Evolutionary conservation across 2,113 vertebrate genomes (phyloP).

Genomic region (Engystomops pustulosus): DNA sequence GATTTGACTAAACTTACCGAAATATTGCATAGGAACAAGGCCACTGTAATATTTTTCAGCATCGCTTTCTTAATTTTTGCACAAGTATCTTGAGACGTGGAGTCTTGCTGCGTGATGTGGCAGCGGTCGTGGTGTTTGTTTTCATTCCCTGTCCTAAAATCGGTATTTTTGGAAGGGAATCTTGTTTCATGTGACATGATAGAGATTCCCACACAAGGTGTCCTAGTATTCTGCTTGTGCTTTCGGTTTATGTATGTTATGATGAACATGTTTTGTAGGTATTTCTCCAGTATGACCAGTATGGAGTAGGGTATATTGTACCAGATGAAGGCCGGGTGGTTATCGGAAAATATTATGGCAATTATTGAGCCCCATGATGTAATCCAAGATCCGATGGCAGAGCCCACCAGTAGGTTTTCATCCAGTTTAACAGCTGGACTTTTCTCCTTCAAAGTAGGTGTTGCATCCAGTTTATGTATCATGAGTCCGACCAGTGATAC

Average conservation of each 20-base stretch:
- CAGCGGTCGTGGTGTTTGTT: conserved; percentile 32
- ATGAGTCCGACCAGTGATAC: conserved; percentile 70
- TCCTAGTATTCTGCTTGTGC: conserved; percentile 58
- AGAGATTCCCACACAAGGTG: conserved; percentile 67
- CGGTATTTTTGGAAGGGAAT: conserved; percentile 63
- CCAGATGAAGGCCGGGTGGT: conserved; percentile 71
- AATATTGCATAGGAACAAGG: conserved; percentile 79
- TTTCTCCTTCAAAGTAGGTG: conserved; percentile 69
- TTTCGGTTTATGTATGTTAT: conserved; percentile 77
- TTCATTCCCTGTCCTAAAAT: conserved; percentile 73
- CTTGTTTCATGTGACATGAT: conserved; percentile 63
- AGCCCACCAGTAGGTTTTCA: conserved; percentile 75
- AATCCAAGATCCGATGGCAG: conserved; percentile 79
- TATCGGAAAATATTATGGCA: conserved; percentile 66
- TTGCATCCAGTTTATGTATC: conserved; percentile 72
- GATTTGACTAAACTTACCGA: conserved; percentile 69
- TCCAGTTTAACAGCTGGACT: conserved; percentile 79
- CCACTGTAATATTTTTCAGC: conserved; percentile 77
- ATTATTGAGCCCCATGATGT: conserved; percentile 81
- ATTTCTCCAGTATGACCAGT: conserved; percentile 79
- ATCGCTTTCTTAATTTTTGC: conserved; percentile 66
- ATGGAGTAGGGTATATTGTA: conserved; percentile 74
- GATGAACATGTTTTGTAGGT: conserved; percentile 81
- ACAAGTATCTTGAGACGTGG: neutral
- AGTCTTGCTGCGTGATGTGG: neutral